Evolutionary conservation across 2,888 invertebrate genomes (phyloP).

Genomic region (Psococerastis gibbosa): DNA sequence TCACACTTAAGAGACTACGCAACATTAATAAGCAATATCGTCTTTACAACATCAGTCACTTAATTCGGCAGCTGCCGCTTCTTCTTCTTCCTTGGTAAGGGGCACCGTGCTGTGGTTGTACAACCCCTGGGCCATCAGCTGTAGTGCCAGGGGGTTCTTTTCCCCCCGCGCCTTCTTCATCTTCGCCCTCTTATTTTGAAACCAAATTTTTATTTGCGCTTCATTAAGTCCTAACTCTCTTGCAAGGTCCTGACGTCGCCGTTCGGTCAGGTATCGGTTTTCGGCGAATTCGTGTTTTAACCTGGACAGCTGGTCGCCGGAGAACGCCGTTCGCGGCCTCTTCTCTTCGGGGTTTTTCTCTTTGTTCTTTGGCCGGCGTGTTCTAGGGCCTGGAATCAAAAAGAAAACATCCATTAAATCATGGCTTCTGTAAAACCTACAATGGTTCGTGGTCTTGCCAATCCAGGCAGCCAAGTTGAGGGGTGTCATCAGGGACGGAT

Average conservation of each 20-base stretch:
- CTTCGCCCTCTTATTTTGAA: conserved; percentile 92
- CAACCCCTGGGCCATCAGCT: conserved; percentile 84
- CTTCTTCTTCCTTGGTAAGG: conserved; percentile 58
- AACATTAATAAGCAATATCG: too few relatives aligned
- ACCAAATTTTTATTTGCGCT: conserved; percentile 95
- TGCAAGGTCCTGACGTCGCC: conserved; percentile 76
- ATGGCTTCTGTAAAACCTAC: too few relatives aligned
- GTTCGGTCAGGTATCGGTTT: conserved; percentile 83
- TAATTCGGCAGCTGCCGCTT: conserved; percentile 26
- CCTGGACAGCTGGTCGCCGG: conserved; percentile 75
- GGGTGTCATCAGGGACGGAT: too few relatives aligned
- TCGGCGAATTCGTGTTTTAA: conserved; percentile 87
- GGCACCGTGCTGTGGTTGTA: conserved; percentile 77
- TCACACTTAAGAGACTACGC: too few relatives aligned
- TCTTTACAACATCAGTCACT: conserved; percentile 12
- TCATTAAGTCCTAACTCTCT: conserved; percentile 82
- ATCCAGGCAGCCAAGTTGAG: too few relatives aligned
- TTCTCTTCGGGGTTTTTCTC: conserved; percentile 53
- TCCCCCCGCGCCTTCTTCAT: conserved; percentile 81
- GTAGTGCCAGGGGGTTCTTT: conserved; percentile 67
- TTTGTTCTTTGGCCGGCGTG: conserved; percentile 31
- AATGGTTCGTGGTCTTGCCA: too few relatives aligned
- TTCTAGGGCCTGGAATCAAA: conserved; percentile 34
- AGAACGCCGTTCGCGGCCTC: conserved; percentile 89
- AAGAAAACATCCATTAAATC: too few relatives aligned